Evolutionary conservation across 2,888 invertebrate genomes (phyloP), one percentile per base, ranked within the genome.

Genomic region (Drosophila stalkeri): DNA sequence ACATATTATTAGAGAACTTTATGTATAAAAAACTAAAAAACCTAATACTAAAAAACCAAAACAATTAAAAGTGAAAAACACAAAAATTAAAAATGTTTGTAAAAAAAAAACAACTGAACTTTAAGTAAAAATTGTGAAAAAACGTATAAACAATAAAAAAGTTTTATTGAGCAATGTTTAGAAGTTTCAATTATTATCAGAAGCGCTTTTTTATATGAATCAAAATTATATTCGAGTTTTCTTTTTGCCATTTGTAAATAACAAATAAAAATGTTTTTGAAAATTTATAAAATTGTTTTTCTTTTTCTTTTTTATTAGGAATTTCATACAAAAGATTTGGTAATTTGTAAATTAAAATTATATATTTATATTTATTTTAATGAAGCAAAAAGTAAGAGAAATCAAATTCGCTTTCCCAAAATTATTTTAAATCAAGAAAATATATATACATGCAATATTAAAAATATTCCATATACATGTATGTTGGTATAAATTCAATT

Each of bases 21-120:
- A 81, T 85, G 81, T 83, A 81, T 82, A 80, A 74, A 74, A 79
- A 74, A 69, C 12, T 81, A 74, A 72, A 72, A 79, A 71, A 66
- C 20, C n/a, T n/a, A 47, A 23, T 77, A 79, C 79, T 73, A 76
- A 73, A 61, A 57, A 64, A 27, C 35, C 61, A 67, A 68, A 72
- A 46, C 51, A 77, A 73, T 47, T 56, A 78, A 70, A 70, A 70
- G 62, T 67, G 70, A 77, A 77, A 63, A 71, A 64, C 55, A 59
- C n/a, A 12, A 33, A 49, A 57, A 79, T 61, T 59, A 37, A 64
- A 72, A 79, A 76, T 76, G 78, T 78, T 79, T 81, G 80, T 78
- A 75, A 75, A 73, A 75, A 74, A 64, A 72, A 51, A 55, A 55
- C 63, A 75, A 69, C 54, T 77, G 67, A 82, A 77, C 55, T 74